These are phyloP conservation scores for Eunapius fragilis DNA, from an alignment of 37 sponge, comb jelly and placozoan genomes.

Conservation along the genomic window DNA sequence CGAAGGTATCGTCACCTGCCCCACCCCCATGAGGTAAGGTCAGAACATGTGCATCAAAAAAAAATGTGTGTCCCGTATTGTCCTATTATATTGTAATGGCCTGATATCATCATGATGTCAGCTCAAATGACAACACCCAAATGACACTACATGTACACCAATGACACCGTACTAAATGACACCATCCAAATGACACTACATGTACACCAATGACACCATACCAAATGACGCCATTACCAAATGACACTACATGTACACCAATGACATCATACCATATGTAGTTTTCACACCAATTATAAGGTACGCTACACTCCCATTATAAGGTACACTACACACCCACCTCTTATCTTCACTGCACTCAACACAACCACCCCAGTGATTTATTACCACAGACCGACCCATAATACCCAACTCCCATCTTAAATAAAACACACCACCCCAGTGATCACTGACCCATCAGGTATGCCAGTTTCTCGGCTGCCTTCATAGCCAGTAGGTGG, in stretches of 20 bases:
- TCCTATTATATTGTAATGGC: too few species aligned
- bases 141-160: too few species aligned
- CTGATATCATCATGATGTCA: too few species aligned
- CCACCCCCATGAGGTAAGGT: neutral
- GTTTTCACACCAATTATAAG: too few species aligned
- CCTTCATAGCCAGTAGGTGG: constrained; percentile 17
- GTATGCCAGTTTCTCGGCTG: constrained; percentile 17
- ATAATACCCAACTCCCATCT: neutral
- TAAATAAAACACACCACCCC: too few species aligned
- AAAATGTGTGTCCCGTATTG: neutral
- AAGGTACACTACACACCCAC: neutral
- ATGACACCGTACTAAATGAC: too few species aligned
- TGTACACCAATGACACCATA: too few species aligned
- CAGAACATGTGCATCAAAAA: neutral
- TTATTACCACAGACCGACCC: neutral
- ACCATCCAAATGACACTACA: too few species aligned
- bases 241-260: too few species aligned
- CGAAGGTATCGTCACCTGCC: constrained; percentile 20
- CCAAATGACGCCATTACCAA: too few species aligned
- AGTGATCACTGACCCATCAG: constrained; percentile 6
- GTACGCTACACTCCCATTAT: neutral
- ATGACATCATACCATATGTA: too few species aligned
- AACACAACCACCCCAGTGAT: neutral
- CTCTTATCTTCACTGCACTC: neutral
- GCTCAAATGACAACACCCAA: too few species aligned